Evolutionary conservation across 2,888 invertebrate species (phyloP).

Genomic region (Nipponacmea schrenckii): DNA sequence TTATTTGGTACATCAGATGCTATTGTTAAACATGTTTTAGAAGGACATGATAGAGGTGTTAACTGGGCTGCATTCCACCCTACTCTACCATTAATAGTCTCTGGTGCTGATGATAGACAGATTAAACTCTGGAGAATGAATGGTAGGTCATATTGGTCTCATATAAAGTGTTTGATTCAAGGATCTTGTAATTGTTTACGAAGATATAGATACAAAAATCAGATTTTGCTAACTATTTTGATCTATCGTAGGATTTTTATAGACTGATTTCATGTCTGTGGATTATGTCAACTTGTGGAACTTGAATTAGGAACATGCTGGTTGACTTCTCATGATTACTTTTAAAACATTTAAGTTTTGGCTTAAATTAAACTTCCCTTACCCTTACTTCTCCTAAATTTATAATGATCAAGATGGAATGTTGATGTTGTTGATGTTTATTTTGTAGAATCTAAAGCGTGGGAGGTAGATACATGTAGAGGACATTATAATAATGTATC

Average conservation of each 20-base stretch:
- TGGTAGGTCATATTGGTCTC: conserved; percentile 79
- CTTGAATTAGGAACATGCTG: no score
- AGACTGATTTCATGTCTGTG: no score
- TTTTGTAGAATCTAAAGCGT: conserved; percentile 76
- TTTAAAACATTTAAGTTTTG: no score
- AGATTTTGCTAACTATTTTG: no score
- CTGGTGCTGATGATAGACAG: conserved; percentile 98
- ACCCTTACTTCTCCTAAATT: no score
- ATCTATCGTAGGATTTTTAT: no score
- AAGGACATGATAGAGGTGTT: conserved; percentile 82
- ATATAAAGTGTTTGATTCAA: neutral
- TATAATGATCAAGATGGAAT: no score
- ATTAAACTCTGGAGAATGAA: conserved; percentile 99
- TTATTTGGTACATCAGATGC: conserved; percentile 88
- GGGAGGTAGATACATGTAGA: conserved; percentile 99
- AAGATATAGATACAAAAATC: no score
- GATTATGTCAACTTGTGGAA: no score
- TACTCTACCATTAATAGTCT: conserved; percentile 90
- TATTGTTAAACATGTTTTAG: conserved; percentile 71
- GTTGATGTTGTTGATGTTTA: neutral
- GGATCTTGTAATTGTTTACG: no score
- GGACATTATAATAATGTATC: conserved; percentile 99
- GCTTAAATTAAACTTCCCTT: no score
- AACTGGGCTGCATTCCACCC: conserved; percentile 99
- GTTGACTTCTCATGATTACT: no score